Evolutionary conservation across 1,140 invertebrate genomes (phyloP).

Genomic region (Trissolcus basalis): DNA sequence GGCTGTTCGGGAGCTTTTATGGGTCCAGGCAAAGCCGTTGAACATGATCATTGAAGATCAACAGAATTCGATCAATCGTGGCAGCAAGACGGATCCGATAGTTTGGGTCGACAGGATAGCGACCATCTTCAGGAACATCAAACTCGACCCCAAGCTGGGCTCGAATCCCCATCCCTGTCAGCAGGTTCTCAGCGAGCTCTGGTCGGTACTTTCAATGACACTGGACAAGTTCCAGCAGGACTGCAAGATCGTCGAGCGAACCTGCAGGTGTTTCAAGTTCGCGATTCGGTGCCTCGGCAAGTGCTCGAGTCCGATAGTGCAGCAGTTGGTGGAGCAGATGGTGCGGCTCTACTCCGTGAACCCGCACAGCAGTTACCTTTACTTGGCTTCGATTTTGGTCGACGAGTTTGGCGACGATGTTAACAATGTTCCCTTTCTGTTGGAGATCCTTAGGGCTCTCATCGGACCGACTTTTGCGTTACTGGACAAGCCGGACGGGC

Average conservation of each 20-base stretch:
- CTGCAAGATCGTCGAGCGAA: slow-evolving; percentile 91
- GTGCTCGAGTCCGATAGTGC: slow-evolving; percentile 85
- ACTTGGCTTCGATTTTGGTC: slow-evolving; percentile 95
- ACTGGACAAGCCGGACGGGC: slow-evolving; percentile 84
- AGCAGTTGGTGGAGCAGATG: slow-evolving; percentile 90
- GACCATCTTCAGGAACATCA: slow-evolving; percentile 89
- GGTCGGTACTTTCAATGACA: slow-evolving; percentile 89
- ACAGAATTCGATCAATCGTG: slow-evolving; percentile 66
- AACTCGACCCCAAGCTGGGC: slow-evolving; percentile 65
- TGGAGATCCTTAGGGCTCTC: slow-evolving; percentile 92
- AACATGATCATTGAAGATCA: slow-evolving; percentile 75
- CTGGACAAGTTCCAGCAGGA: slow-evolving; percentile 89
- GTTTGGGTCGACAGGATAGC: slow-evolving; percentile 95
- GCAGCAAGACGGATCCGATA: slow-evolving; percentile 85
- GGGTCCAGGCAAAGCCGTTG: slow-evolving; percentile 84
- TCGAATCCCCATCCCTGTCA: not conserved
- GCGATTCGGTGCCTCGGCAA: slow-evolving; percentile 89
- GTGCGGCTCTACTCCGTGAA: slow-evolving; percentile 87
- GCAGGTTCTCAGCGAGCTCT: slow-evolving; percentile 67
- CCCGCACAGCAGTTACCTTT: slow-evolving; percentile 96
- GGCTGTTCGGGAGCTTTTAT: slow-evolving; percentile 87
- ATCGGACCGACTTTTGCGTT: slow-evolving; percentile 89
- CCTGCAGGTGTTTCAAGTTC: slow-evolving; percentile 93
- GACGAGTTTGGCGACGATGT: slow-evolving; percentile 91
- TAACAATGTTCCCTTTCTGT: slow-evolving; percentile 83